Conservation (phyloP, 2,797 vertebrate genomes). For the Trichosurus vulpecula region DNA sequence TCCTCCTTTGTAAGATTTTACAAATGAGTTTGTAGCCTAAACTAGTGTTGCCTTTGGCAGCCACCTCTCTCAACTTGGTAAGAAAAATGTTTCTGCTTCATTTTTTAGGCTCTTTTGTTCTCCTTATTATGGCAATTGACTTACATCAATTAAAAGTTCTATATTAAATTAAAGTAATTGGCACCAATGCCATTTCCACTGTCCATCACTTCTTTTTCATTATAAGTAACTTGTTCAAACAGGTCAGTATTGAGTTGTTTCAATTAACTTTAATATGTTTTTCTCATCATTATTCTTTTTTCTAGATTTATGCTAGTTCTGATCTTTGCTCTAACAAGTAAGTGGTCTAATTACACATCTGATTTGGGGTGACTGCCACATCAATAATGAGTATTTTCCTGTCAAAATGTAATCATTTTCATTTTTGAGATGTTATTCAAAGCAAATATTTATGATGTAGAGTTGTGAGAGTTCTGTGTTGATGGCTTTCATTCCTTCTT, state of each 20-base stretch:
- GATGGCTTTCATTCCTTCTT: neutral
- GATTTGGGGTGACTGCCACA: neutral
- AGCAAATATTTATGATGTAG: neutral
- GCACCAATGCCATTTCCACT: neutral
- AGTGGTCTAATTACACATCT: neutral
- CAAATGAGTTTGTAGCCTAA: neutral
- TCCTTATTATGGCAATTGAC: neutral
- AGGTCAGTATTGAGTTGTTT: neutral
- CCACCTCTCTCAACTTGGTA: neutral
- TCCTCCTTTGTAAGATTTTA: neutral
- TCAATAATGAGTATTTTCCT: neutral
- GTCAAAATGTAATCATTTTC: neutral
- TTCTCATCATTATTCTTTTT: neutral
- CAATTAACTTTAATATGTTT: neutral
- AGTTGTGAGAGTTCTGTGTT: neutral
- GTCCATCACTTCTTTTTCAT: neutral
- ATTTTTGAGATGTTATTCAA: neutral
- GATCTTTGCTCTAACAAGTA: neutral
- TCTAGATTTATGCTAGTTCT: neutral
- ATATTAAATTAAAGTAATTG: neutral
- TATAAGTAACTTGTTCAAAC: neutral
- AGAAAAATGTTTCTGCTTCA: neutral
- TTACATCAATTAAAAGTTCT: neutral
- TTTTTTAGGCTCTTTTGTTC: neutral
- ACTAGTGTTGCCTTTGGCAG: neutral